phyloP scores from a whole-genome alignment of 23 tunicate species.

The Phallusia fumigata region DNA sequence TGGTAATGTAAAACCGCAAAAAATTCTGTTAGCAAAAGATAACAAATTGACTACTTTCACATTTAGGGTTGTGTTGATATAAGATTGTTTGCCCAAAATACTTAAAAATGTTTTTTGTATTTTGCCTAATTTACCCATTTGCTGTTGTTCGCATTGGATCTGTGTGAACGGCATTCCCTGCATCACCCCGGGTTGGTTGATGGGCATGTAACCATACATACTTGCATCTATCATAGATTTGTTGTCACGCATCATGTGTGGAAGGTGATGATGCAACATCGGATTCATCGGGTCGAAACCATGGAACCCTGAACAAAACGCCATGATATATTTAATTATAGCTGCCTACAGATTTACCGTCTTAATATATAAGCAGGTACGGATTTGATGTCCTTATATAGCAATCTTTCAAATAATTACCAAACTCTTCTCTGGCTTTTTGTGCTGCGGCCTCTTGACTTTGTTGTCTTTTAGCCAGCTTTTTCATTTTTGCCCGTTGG shows the following conservation, averaged over 20 bases:
- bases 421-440: slow-evolving; percentile 50
- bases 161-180: slow-evolving; percentile 24
- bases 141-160: slow-evolving; percentile 13
- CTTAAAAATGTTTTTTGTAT: no score
- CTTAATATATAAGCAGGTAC: no score
- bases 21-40: no score
- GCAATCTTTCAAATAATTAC: slow-evolving; percentile 16
- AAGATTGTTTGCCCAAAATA: no score
- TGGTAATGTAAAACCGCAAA: no score
- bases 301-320: slow-evolving; percentile 33
- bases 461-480: slow-evolving; percentile 69
- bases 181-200: slow-evolving; percentile 2
- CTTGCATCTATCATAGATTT: slow-evolving; percentile 32
- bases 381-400: no score
- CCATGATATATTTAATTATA: no score
- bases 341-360: no score
- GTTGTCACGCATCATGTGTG: slow-evolving; percentile 19
- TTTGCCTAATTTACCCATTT: background rate
- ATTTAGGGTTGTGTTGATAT: no score
- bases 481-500: slow-evolving; percentile 93
- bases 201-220: slow-evolving; percentile 25
- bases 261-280: slow-evolving; percentile 27
- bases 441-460: slow-evolving; percentile 51
- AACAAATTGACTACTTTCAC: no score
- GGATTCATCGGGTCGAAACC: slow-evolving; percentile 42